Evolutionary conservation across 2,888 invertebrate species (phyloP).

Genomic region (Stegana nigrithorax): DNA sequence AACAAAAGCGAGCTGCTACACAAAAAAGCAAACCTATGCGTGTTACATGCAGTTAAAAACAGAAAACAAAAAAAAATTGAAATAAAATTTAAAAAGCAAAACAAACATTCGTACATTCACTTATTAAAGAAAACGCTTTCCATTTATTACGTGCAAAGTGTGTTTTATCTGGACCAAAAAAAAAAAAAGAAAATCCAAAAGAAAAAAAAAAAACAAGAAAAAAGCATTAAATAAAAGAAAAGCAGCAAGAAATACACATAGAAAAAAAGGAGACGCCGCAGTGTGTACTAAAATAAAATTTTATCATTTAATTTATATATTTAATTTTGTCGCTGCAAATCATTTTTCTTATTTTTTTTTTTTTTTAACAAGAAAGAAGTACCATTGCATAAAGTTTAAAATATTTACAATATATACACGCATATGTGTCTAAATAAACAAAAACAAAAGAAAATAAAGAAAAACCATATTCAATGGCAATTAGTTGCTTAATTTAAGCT

Average conservation of each 20-base stretch:
- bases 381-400: neutral
- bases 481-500: neutral
- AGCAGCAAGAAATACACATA: too few species aligned
- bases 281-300: neutral
- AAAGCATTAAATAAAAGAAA: too few species aligned
- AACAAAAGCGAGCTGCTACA: too few species aligned
- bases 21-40: too few species aligned
- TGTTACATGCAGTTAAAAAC: too few species aligned
- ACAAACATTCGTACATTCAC: too few species aligned
- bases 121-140: too few species aligned
- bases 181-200: neutral
- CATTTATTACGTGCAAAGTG: neutral
- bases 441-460: neutral
- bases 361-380: neutral
- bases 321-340: neutral
- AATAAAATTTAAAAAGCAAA: too few species aligned
- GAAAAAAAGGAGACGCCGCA: too few species aligned
- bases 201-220: too few species aligned
- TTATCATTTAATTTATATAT: neutral
- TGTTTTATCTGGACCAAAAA: neutral
- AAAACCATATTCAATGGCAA: neutral
- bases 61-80: too few species aligned
- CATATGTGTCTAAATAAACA: slow-evolving; percentile 8
- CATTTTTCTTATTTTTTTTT: neutral
- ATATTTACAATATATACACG: neutral